phyloP scores from a whole-genome alignment of 1,140 invertebrate species.

The Micrasema minimum region DNA sequence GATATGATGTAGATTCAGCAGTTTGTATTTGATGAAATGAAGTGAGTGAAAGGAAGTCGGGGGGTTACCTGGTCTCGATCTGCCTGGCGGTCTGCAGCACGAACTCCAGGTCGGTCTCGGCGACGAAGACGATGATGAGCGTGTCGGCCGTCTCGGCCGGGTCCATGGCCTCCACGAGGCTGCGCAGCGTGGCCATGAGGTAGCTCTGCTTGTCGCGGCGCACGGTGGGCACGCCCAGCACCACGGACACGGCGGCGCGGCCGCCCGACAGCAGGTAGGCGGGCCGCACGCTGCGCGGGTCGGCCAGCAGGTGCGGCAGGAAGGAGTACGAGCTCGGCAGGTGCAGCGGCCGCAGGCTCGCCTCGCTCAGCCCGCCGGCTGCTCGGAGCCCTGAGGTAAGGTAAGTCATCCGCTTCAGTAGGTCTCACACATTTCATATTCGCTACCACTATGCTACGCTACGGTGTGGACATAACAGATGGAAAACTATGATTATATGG shows the following conservation, averaged over 20 bases:
- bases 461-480: too few relatives aligned
- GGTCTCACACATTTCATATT: too few relatives aligned
- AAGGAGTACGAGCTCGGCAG: slow-evolving; percentile 87
- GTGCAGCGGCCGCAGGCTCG: slow-evolving; percentile 61
- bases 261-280: slow-evolving; percentile 81
- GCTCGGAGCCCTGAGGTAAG: slow-evolving; percentile 60
- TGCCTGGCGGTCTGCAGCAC: slow-evolving; percentile 77
- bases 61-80: slow-evolving; percentile 81
- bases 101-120: slow-evolving; percentile 83
- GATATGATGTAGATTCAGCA: too few relatives aligned
- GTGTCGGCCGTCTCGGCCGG: slow-evolving; percentile 81
- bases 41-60: too few relatives aligned
- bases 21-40: too few relatives aligned
- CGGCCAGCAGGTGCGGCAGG: slow-evolving; percentile 86
- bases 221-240: slow-evolving; percentile 88
- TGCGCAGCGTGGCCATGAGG: slow-evolving; percentile 87
- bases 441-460: too few relatives aligned
- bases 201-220: slow-evolving; percentile 90
- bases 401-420: too few relatives aligned
- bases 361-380: slow-evolving; percentile 58
- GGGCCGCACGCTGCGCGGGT: slow-evolving; percentile 81
- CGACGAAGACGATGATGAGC: slow-evolving; percentile 91
- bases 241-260: slow-evolving; percentile 80
- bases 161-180: slow-evolving; percentile 85
- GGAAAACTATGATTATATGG: too few relatives aligned